These are phyloP conservation scores for Eumaeus atala DNA, from an alignment of 1,140 invertebrate species.

Conservation along the genomic window DNA sequence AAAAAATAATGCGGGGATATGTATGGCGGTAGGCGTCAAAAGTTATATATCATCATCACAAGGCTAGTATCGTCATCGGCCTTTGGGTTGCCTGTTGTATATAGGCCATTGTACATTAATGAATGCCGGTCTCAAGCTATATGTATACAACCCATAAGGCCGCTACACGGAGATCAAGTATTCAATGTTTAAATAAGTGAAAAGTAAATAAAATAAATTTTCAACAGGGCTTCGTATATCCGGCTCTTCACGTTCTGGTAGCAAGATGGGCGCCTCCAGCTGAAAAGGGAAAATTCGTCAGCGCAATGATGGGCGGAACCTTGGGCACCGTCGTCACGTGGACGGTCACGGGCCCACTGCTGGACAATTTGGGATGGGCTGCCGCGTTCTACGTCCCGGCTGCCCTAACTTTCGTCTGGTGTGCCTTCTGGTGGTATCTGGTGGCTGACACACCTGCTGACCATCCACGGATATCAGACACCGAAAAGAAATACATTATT, in stretches of 20 bases:
- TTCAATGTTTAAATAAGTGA: too few species aligned
- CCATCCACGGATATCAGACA: slow-evolving; percentile 84
- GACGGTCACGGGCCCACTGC: slow-evolving; percentile 79
- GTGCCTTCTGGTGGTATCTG: slow-evolving; percentile 78
- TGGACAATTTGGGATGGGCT: slow-evolving; percentile 79
- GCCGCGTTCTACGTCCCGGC: slow-evolving; percentile 77
- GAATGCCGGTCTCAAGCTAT: too few species aligned
- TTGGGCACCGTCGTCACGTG: slow-evolving; percentile 86
- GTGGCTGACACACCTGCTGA: slow-evolving; percentile 81
- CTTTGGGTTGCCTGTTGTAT: too few species aligned
- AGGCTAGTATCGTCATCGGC: too few species aligned
- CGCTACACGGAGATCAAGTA: too few species aligned
- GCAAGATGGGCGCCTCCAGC: slow-evolving; percentile 84
- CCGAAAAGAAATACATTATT: slow-evolving; percentile 77
- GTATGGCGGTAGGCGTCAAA: too few species aligned
- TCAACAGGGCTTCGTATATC: too few species aligned
- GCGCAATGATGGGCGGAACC: slow-evolving; percentile 83
- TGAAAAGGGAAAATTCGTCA: slow-evolving; percentile 85
- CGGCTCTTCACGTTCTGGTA: slow-evolving; percentile 81
- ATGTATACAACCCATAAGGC: too few species aligned
- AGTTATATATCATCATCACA: too few species aligned
- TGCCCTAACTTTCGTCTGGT: slow-evolving; percentile 26
- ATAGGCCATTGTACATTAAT: too few species aligned
- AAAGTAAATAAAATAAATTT: too few species aligned
- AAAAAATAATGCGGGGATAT: too few species aligned